These are phyloP conservation scores for Ceratosolen fusciceps DNA, from an alignment of 1,140 invertebrate genomes.

Conservation along the genomic window DNA sequence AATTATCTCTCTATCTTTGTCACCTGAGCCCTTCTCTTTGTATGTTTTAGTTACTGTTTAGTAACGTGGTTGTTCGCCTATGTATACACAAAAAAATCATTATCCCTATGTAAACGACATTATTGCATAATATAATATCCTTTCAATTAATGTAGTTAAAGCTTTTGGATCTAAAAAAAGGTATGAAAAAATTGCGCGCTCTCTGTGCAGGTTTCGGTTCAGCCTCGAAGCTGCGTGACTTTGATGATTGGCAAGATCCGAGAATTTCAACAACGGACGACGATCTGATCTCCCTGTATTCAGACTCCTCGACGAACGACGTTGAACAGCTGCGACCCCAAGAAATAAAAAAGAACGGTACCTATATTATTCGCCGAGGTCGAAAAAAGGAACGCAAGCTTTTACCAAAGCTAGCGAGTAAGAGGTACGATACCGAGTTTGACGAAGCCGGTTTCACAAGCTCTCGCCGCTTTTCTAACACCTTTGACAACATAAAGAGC, in stretches of 20 bases:
- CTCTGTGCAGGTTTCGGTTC: constrained; percentile 72
- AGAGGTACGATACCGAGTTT: constrained; percentile 68
- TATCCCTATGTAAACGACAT: too few species aligned
- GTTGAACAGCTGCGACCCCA: constrained; percentile 69
- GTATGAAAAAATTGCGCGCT: neutral
- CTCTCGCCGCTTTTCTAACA: constrained; percentile 80
- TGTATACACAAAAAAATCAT: too few species aligned
- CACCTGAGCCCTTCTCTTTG: too few species aligned
- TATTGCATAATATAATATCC: too few species aligned
- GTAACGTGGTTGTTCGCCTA: too few species aligned
- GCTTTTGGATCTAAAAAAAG: too few species aligned
- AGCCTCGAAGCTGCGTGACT: constrained; percentile 75
- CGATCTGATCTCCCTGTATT: constrained; percentile 77
- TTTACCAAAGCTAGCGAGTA: constrained; percentile 68
- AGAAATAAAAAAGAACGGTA: constrained; percentile 77
- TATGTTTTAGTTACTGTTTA: too few species aligned
- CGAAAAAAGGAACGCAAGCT: constrained; percentile 74
- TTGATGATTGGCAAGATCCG: constrained; percentile 78
- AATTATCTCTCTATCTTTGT: too few species aligned
- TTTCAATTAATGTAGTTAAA: too few species aligned
- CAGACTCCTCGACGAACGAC: constrained; percentile 75
- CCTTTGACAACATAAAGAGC: constrained; percentile 85
- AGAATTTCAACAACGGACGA: constrained; percentile 77
- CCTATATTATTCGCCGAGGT: constrained; percentile 80
- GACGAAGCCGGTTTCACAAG: constrained; percentile 73